A percentile compares a stretch with the other conserved stretches of the same genome.
These are phyloP conservation scores for Crepidodera aurea DNA, from an alignment of 2,888 invertebrate species.

Conservation along the genomic window DNA sequence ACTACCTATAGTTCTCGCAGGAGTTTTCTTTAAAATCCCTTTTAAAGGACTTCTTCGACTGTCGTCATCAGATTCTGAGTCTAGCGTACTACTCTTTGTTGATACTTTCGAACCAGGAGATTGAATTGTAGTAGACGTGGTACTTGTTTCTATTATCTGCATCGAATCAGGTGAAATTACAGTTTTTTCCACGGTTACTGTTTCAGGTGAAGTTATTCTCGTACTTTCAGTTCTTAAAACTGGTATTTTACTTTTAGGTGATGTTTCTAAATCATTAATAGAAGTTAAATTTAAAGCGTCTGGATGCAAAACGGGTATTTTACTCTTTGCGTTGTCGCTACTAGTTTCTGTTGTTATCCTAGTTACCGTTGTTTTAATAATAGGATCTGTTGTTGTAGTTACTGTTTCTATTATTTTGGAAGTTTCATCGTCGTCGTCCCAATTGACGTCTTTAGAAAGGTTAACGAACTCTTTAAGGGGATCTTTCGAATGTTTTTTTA, in stretches of 20 bases:
- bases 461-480: constrained; percentile 61
- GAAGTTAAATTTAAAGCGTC: constrained; percentile 38
- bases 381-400: constrained; percentile 48
- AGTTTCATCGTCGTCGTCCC: constrained; percentile 56
- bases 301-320: constrained; percentile 49
- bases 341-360: constrained; percentile 49
- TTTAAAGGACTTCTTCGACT: constrained; percentile 55
- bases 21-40: constrained; percentile 58
- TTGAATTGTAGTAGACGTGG: constrained; percentile 36
- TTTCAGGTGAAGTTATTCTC: constrained; percentile 51
- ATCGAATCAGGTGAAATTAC: constrained; percentile 44
- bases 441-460: constrained; percentile 59
- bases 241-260: constrained; percentile 62
- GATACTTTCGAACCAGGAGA: constrained; percentile 55
- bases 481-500: constrained; percentile 64
- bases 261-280: constrained; percentile 34
- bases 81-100: constrained; percentile 55
- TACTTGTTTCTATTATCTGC: constrained; percentile 48
- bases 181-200: constrained; percentile 44
- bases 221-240: constrained; percentile 58
- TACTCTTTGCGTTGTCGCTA: constrained; percentile 45
- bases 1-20: constrained; percentile 65
- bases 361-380: constrained; percentile 58
- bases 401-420: constrained; percentile 43
- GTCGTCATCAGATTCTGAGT: constrained; percentile 63